These are phyloP conservation scores for Drosophila paramelanica DNA, from an alignment of 2,888 invertebrate species.

Conservation along the genomic window DNA sequence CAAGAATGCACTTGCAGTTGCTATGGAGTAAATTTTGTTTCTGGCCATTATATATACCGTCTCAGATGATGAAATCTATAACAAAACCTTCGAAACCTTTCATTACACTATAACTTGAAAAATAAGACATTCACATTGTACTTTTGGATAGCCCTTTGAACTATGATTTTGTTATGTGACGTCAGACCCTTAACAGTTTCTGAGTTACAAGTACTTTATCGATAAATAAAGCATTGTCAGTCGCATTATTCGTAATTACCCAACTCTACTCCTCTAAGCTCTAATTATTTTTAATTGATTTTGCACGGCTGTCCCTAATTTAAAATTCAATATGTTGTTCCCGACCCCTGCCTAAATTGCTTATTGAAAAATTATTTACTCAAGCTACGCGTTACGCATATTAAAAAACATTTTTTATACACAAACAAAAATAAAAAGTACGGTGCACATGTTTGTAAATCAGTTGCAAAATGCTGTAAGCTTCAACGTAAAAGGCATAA, in stretches of 20 bases:
- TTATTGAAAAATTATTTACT: conserved; percentile 50
- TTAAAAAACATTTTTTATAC: conserved; percentile 55
- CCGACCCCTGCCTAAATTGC: conserved; percentile 30
- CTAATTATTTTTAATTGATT: conserved; percentile 36
- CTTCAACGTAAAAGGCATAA: conserved; percentile 29
- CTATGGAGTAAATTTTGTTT: too few relatives aligned
- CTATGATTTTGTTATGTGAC: too few relatives aligned
- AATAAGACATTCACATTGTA: too few relatives aligned
- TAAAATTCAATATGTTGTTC: conserved; percentile 35
- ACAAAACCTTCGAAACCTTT: too few relatives aligned
- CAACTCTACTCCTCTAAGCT: neutral
- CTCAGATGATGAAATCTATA: too few relatives aligned
- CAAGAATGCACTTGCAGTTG: too few relatives aligned
- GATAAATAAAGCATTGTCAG: neutral
- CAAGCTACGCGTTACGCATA: conserved; percentile 52
- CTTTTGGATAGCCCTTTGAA: too few relatives aligned
- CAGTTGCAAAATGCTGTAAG: conserved; percentile 29
- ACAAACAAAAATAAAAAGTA: conserved; percentile 8
- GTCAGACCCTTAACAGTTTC: too few relatives aligned
- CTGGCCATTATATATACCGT: too few relatives aligned
- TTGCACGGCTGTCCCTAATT: conserved; percentile 1
- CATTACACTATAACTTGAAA: too few relatives aligned
- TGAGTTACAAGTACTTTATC: neutral
- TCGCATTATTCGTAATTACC: neutral
- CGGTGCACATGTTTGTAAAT: conserved; percentile 38